Evolutionary conservation across 2,113 vertebrate species (phyloP).

Genomic region (Kryptolebias marmoratus): DNA sequence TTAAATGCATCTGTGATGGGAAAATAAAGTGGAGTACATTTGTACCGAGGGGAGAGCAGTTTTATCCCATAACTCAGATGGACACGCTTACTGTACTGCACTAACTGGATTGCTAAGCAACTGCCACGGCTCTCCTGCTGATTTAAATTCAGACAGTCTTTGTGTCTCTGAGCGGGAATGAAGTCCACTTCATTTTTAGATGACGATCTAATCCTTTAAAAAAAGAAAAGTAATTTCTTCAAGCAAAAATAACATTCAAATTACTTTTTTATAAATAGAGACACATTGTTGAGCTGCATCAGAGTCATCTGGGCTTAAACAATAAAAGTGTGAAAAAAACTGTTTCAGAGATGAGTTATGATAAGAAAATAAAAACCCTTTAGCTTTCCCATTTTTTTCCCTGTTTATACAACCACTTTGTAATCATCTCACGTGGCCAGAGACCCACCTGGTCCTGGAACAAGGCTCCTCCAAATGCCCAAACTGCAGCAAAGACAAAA

Average conservation of each 20-base stretch:
- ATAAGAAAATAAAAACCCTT: conserved; percentile 6
- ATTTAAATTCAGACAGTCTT: conserved; percentile 64
- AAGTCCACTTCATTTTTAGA: conserved; percentile 64
- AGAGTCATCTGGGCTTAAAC: conserved; percentile 32
- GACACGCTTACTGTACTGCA: conserved; percentile 61
- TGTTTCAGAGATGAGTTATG: conserved; percentile 14
- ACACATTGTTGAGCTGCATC: conserved; percentile 41
- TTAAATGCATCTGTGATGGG: conserved; percentile 76
- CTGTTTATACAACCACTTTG: conserved; percentile 33
- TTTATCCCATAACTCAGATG: conserved; percentile 67
- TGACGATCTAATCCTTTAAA: conserved; percentile 41
- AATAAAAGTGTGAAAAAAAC: conserved; percentile 22
- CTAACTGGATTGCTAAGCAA: conserved; percentile 75
- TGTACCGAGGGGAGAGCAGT: conserved; percentile 56
- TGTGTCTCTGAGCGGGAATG: conserved; percentile 39
- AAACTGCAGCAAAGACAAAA: conserved; percentile 93
- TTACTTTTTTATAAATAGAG: conserved; percentile 49
- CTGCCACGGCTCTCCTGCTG: conserved; percentile 50
- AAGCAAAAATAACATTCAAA: conserved; percentile 54
- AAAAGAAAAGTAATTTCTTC: conserved; percentile 40
- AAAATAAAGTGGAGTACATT: conserved; percentile 76
- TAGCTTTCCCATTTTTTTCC: conserved; percentile 9
- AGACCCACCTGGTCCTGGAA: conserved; percentile 88
- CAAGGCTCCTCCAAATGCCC: conserved; percentile 93
- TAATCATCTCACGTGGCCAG: neutral